Percentiles rank a stretch among this genome's conserved stretches.
Evolutionary conservation across 2,113 vertebrate species (phyloP).

Genomic region (Chroicocephalus ridibundus): DNA sequence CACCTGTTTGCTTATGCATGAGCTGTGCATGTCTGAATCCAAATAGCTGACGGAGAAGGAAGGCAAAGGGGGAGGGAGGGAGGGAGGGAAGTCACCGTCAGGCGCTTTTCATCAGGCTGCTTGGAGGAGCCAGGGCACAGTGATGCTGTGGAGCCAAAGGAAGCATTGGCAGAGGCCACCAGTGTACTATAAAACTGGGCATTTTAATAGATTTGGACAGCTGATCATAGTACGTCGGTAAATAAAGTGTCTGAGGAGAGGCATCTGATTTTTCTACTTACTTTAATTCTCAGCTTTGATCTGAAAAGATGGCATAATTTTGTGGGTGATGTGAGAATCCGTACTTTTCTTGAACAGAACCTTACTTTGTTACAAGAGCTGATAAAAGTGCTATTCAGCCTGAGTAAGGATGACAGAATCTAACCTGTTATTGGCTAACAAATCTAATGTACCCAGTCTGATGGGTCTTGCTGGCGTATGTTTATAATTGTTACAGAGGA

Average conservation of each 20-base stretch:
- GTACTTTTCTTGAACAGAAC: not conserved
- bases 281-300: not conserved
- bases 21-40: constrained; percentile 71
- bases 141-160: not conserved
- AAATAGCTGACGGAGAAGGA: constrained; percentile 29
- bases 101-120: not conserved
- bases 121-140: not conserved
- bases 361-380: not conserved
- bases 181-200: not conserved
- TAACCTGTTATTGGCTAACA: not conserved
- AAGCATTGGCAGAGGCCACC: not conserved
- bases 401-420: not conserved
- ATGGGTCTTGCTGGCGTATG: not conserved
- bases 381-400: not conserved
- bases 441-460: not conserved
- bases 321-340: not conserved
- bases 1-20: constrained; percentile 83
- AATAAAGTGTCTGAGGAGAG: not conserved
- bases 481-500: not conserved
- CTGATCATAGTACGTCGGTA: not conserved
- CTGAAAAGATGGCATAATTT: not conserved
- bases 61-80: not conserved
- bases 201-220: not conserved
- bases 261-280: not conserved
- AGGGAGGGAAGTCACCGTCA: not conserved